Evolutionary conservation across 2,888 invertebrate species (phyloP), one percentile per base, ranked within the genome.

Genomic region (Synergus umbraculus): DNA sequence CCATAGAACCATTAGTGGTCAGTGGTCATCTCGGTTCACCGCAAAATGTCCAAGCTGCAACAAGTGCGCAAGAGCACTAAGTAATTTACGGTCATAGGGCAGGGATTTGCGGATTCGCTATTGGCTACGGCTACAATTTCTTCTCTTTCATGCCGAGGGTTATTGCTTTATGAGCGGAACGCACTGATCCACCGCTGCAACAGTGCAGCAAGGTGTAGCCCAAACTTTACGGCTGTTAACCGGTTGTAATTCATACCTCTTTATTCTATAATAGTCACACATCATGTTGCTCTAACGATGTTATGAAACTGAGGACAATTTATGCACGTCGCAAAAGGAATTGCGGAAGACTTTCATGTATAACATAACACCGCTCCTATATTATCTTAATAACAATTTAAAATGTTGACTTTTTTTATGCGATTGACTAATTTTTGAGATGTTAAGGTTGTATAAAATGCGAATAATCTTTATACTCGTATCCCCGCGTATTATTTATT

Each of bases 1-100:
- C 13, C 5, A 12, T 15, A 86, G 88, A 83, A 86, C 87, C 87
- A 88, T 89, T 90, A 88, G 87, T 86, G 88, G 88, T 89, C 87
- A 83, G 85, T 83, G 81, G 82, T 83, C 78, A 86, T 85, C 81
- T 85, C 79, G 85, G 86, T 86, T 83, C 82, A 89, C 89, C 90
- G 86, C 90, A 89, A 89, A 88, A 85, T 85, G 83, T 85, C 83
- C 79, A 83, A 83, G 83, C 82, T 80, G 81, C 87, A 79, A 81
- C 83, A 84, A 87, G 84, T 84, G 79, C 79, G 81, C 79, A 73
- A 73, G 82, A 85, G 87, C 86, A 82, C 86, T 85, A 87, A 87
- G 87, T 87, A 89, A 90, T 89, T 90, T 90, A 89, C 88, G 88
- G 86, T 83, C 81, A 78, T 79, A 78, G 76, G 79, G 77, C 79